A percentile compares a stretch with the other conserved stretches of the same genome.
Conservation (phyloP, 2,113 vertebrate species). For the Rhea pennata region DNA sequence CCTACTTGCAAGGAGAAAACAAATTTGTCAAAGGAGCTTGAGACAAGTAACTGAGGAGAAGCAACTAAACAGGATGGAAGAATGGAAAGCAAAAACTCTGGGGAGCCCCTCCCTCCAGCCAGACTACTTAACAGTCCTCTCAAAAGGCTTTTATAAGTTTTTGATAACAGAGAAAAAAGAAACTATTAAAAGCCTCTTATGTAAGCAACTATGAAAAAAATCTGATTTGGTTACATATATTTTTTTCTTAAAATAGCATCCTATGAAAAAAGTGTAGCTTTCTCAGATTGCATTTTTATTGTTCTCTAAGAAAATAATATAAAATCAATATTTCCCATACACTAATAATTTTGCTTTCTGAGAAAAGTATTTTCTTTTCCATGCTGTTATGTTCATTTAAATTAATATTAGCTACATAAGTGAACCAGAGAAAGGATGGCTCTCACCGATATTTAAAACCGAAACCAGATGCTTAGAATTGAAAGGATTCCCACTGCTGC, state of each 20-base stretch:
- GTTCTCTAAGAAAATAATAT: neutral
- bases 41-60: neutral
- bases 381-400: neutral
- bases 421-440: neutral
- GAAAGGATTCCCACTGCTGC: neutral
- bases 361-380: neutral
- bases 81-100: neutral
- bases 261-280: accelerated
- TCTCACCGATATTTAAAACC: neutral
- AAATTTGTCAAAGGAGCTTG: neutral
- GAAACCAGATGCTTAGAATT: neutral
- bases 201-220: neutral
- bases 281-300: neutral
- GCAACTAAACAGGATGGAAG: neutral
- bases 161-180: neutral
- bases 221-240: neutral
- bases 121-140: neutral
- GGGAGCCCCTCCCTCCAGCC: neutral
- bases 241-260: neutral
- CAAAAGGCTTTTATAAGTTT: neutral
- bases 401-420: neutral
- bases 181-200: neutral
- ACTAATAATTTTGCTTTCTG: neutral
- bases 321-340: neutral
- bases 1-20: neutral